phyloP scores from a whole-genome alignment of 64 coral and sea anemone genomes.

The Montipora capricornis region DNA sequence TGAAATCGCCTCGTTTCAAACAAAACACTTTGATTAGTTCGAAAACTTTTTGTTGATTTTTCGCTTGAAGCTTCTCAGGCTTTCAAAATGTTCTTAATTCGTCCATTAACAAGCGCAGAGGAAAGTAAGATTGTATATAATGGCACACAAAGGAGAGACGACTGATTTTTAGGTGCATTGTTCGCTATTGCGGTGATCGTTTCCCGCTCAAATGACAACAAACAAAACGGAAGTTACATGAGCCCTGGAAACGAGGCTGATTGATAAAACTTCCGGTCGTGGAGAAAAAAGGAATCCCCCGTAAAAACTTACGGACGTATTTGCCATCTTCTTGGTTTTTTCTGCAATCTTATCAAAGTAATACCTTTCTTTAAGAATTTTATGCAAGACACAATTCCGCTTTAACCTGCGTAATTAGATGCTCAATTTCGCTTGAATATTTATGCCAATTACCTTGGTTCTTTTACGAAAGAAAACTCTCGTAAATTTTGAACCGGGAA shows the following conservation, averaged over 20 bases:
- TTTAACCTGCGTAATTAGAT: background rate
- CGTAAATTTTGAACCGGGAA: too few relatives aligned
- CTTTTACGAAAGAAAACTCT: too few relatives aligned
- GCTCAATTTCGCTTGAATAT: too few relatives aligned
- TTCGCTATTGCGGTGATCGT: background rate
- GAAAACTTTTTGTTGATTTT: slow-evolving; percentile 75
- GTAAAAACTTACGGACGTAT: background rate
- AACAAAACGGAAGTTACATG: slow-evolving; percentile 64
- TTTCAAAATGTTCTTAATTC: background rate
- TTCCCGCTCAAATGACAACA: slow-evolving; percentile 82
- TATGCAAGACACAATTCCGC: background rate
- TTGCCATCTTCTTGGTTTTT: too few relatives aligned
- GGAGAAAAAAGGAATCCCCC: slow-evolving; percentile 38
- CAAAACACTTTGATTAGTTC: slow-evolving; percentile 85
- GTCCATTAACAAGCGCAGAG: background rate
- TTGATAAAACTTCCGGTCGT: slow-evolving; percentile 43
- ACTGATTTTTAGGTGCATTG: slow-evolving; percentile 21
- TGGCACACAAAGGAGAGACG: background rate
- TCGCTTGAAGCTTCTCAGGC: slow-evolving; percentile 15
- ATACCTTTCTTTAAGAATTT: background rate
- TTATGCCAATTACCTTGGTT: too few relatives aligned
- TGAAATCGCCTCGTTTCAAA: slow-evolving; percentile 98
- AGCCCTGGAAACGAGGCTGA: slow-evolving; percentile 56
- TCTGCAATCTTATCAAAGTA: background rate
- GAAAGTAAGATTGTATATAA: background rate